phyloP scores from a whole-genome alignment of 2,113 vertebrate genomes.

The Sorex araneus region DNA sequence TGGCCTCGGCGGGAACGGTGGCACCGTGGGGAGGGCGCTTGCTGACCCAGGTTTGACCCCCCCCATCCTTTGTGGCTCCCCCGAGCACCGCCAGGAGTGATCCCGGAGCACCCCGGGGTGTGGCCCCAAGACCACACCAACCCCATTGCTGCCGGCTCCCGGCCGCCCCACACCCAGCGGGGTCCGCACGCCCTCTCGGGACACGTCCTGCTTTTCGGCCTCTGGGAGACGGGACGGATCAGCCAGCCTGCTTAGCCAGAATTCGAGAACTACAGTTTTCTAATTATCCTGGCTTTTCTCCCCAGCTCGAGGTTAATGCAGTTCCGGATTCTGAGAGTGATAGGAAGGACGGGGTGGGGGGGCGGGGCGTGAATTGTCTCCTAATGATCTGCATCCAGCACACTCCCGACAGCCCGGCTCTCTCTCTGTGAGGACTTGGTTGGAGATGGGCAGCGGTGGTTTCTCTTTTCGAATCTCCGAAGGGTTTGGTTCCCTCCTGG shows the following conservation, averaged over 20 bases:
- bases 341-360: constrained; percentile 65
- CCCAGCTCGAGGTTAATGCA: constrained; percentile 80
- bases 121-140: too few species aligned
- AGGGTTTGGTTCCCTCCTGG: constrained; percentile 39
- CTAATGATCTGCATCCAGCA: constrained; percentile 73
- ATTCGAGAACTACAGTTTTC: constrained; percentile 85
- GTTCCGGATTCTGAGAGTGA: constrained; percentile 81
- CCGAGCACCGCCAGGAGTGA: too few species aligned
- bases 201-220: constrained; percentile 83
- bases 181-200: background rate
- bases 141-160: too few species aligned
- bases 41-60: too few species aligned
- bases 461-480: constrained; percentile 31
- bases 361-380: constrained; percentile 55
- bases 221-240: constrained; percentile 81
- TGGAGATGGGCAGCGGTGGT: too few species aligned
- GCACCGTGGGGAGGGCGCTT: rapidly evolving
- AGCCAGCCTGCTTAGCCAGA: constrained; percentile 77
- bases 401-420: constrained; percentile 26
- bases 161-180: too few species aligned
- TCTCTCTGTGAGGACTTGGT: constrained; percentile 51
- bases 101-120: too few species aligned
- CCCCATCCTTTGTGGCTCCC: too few species aligned
- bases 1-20: background rate
- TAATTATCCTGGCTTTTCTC: constrained; percentile 81